These are phyloP conservation scores for Notamacropus eugenii DNA, from an alignment of 2,797 vertebrate genomes.

Conservation along the genomic window DNA sequence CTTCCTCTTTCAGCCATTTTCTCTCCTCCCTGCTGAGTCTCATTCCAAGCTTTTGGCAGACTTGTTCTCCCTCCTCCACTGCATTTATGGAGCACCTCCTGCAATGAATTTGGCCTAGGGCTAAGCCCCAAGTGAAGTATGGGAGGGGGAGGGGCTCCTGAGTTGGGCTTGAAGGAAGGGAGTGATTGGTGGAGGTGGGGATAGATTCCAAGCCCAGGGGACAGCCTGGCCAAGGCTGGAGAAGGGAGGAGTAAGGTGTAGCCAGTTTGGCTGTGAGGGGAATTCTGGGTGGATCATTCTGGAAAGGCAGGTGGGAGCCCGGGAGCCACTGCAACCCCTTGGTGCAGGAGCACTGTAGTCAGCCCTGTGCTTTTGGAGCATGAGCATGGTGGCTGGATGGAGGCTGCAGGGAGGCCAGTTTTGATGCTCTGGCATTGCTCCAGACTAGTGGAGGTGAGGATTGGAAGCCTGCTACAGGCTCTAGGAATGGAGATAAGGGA, in stretches of 20 bases:
- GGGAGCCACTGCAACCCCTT: neutral
- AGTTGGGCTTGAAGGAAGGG: neutral
- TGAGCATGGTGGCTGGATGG: neutral
- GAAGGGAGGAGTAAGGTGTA: no score
- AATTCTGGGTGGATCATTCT: no score
- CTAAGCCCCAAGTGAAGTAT: neutral
- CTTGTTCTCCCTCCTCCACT: neutral
- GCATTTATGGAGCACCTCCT: neutral
- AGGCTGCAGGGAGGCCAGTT: neutral
- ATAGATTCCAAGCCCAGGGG: no score
- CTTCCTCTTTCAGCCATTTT: neutral
- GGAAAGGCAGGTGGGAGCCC: neutral
- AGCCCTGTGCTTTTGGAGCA: neutral
- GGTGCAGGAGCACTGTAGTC: no score
- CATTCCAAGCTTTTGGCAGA: neutral
- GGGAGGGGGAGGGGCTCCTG: neutral
- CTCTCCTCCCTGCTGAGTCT: neutral
- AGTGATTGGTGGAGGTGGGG: neutral
- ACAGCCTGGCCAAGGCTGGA: no score
- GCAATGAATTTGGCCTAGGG: neutral
- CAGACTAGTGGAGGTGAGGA: no score
- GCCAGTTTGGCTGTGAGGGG: no score
- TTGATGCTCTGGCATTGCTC: neutral
- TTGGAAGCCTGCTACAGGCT: neutral
- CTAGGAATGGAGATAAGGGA: neutral